Conservation (phyloP, 2,113 vertebrate species). For the Buteo buteo region DNA sequence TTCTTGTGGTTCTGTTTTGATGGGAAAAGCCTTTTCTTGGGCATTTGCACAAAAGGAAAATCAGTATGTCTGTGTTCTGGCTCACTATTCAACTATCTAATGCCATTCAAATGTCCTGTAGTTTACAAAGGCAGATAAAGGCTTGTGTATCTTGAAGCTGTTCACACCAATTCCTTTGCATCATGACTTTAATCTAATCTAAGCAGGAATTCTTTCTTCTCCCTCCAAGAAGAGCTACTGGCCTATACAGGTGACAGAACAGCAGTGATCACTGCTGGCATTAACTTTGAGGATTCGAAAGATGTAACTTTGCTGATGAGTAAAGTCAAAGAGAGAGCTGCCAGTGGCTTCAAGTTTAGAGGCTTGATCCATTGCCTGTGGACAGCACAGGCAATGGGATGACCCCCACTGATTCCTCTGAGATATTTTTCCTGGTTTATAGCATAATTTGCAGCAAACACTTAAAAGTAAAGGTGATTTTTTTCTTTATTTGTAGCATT, state of each 20-base stretch:
- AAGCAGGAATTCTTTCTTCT: slow-evolving; percentile 32
- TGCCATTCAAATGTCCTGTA: slow-evolving; percentile 61
- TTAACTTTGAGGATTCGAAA: background rate
- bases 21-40: slow-evolving; percentile 44
- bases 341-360: background rate
- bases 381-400: background rate
- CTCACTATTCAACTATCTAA: slow-evolving; percentile 62
- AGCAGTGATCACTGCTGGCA: background rate
- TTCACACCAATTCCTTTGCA: slow-evolving; percentile 42
- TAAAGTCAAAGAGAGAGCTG: background rate
- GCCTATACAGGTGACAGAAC: background rate
- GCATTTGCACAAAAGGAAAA: slow-evolving; percentile 21
- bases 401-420: background rate
- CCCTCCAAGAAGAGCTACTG: slow-evolving; percentile 6
- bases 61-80: slow-evolving; percentile 21
- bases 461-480: background rate
- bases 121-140: slow-evolving; percentile 46
- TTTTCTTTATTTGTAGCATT: background rate
- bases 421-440: background rate
- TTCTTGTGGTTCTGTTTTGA: slow-evolving; percentile 37
- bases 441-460: background rate
- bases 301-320: background rate
- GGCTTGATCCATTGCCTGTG: background rate
- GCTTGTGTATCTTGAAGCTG: slow-evolving; percentile 34
- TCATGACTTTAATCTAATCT: background rate